Base-by-base conservation (phyloP, 2,113 vertebrate genomes). In the Rhynchopsitta pachyrhyncha region DNA sequence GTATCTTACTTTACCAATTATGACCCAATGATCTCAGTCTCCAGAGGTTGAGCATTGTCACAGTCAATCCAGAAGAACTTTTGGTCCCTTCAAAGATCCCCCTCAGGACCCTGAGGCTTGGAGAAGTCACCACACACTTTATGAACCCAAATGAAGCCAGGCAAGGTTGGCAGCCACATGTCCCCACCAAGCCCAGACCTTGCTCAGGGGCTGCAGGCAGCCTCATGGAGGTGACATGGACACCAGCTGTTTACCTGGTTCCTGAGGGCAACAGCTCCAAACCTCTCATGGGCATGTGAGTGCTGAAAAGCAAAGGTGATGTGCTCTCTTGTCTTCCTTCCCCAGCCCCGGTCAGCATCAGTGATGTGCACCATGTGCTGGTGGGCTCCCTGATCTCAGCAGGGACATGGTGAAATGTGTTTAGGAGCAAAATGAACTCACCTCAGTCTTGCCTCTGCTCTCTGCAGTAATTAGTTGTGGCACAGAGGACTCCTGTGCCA, bases 41-140 rank as follows among this genome's bases (percentile, higher is more conserved):
- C 41, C 2, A 1, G 59, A 50, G 41, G 15, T 0, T 80, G 59
- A 83, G 10, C 46, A 84, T 68, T 78, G 57, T 55, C 13, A 17
- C 10, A 25, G 27, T 64, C 42, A 71, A 93, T 20, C 6, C n/a
- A 67, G 60, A 78, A 59, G 49, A 47, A 74, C 23, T 35, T 89
- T 63, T 67, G 28, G 11, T 55, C 20, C 20, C 41, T 66, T 69
- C 41, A 62, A 0, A 19, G n/a, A 47, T 55, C 4, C 11, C 12
- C 6, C 20, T 82, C 0, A 0, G 47, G 52, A 31, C 8, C 15
- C 17, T 1, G 1, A 42, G 29, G 1, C 66, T 53, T 86, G 64
- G 28, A 83, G 69, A 68, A 91, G 44, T 33, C 24, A n/a, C 75
- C 12, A 5, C 0, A 2, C 24, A 20, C 46, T 66, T 18, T 22